Base-by-base conservation (phyloP, 2,888 invertebrate genomes). In the Macropis europaea region DNA sequence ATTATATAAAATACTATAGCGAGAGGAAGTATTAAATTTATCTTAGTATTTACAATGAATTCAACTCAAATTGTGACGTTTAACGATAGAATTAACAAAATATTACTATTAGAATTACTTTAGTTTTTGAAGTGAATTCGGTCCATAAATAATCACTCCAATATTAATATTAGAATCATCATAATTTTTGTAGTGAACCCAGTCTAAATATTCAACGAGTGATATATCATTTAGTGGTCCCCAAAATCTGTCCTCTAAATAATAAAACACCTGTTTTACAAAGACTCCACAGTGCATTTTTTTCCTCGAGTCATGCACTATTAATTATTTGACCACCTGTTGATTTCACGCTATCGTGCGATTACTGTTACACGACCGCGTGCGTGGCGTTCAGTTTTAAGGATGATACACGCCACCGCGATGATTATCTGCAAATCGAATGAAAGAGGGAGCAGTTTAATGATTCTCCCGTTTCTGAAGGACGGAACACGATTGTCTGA, bases 271-370 rank as follows among this genome's bases (percentile, higher is more conserved):
- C 24, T 36, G 36, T 42, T 26, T 7, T 3, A 1, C 26, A 19
- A 24, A 13, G 15, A 34, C 30, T 52, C 40, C 11, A 15, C 9
- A n/a, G 38, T 1, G 15, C 11, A 42, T 59, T 50, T 43, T 52
- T 45, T 24, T 52, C 52, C 26, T n/a, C 38, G 30, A 34, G 69
- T 77, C 72, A 69, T 28, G 75, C 72, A 52, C 75, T 72, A 72
- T 75, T 77, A 77, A 77, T 75, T 72, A 72, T 34, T 43, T 43
- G 67, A 63, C 71, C 62, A 26, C 61, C 42, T 59, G 52, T 28
- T 62, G 63, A 69, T 69, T 76, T 72, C 72, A 42, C 40, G 57
- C 66, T 50, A 54, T 59, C 47, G 30, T 59, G 57, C 38, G 17
- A 54, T 56, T 67, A 63, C 62, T 70, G 66, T 70, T 74, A 70